phyloP scores from a whole-genome alignment of 1,140 invertebrate genomes.

The Drosophila eugracilis region DNA sequence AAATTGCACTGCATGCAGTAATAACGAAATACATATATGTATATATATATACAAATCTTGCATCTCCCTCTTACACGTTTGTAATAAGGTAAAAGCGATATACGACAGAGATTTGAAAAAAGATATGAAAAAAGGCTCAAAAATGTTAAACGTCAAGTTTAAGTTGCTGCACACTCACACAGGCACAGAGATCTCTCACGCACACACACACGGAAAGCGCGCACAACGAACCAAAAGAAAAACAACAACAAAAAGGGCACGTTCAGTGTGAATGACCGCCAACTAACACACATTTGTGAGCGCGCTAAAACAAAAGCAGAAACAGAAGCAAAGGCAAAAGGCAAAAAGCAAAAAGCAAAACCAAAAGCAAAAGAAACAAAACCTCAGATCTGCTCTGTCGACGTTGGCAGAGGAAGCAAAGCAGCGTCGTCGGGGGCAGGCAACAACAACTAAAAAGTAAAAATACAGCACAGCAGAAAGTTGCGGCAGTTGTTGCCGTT shows the following conservation, averaged over 20 bases:
- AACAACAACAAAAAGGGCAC: slow-evolving; percentile 68
- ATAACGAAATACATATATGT: too few species aligned
- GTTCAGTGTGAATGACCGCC: slow-evolving; percentile 84
- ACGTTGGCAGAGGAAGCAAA: slow-evolving; percentile 61
- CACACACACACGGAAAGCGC: slow-evolving; percentile 13
- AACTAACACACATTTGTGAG: slow-evolving; percentile 84
- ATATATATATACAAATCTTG: too few species aligned
- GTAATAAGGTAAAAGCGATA: neutral
- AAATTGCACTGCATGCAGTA: slow-evolving; percentile 24
- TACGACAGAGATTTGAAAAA: slow-evolving; percentile 4
- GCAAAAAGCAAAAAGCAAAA: slow-evolving; percentile 39
- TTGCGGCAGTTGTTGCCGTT: slow-evolving; percentile 37
- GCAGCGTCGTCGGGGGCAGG: slow-evolving; percentile 35
- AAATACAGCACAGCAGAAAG: slow-evolving; percentile 69
- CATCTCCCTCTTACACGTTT: neutral
- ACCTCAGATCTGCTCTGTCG: slow-evolving; percentile 33
- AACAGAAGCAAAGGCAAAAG: slow-evolving; percentile 28
- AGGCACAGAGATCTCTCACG: slow-evolving; percentile 19
- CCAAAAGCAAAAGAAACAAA: slow-evolving; percentile 30
- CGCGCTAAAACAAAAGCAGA: slow-evolving; percentile 80
- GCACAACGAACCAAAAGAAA: slow-evolving; percentile 15
- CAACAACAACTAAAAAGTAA: slow-evolving; percentile 66
- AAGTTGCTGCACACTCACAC: slow-evolving; percentile 45
- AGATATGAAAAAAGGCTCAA: slow-evolving; percentile 15
- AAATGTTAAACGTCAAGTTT: slow-evolving; percentile 50